Percentiles rank a stretch among this genome's conserved stretches.
phyloP scores from a whole-genome alignment of 64 coral and sea anemone genomes.

The Porites australiensis region DNA sequence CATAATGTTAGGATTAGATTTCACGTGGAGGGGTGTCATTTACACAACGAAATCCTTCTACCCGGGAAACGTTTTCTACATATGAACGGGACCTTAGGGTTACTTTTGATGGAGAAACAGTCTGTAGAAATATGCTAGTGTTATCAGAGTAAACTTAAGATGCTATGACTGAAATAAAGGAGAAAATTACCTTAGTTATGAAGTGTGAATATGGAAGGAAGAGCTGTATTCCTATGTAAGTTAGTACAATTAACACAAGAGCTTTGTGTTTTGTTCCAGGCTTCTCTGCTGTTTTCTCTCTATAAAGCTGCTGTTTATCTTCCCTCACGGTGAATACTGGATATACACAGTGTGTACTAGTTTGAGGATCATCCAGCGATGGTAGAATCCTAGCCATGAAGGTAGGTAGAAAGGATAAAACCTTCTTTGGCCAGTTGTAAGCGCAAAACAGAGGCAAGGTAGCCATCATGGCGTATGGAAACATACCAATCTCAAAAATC shows the following conservation, averaged over 20 bases:
- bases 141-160: too few relatives aligned
- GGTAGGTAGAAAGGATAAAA: constrained; percentile 60
- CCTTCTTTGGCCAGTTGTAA: constrained; percentile 86
- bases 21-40: too few relatives aligned
- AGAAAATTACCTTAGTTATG: constrained; percentile 83
- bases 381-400: constrained; percentile 69
- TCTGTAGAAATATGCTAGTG: too few relatives aligned
- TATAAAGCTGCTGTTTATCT: background rate
- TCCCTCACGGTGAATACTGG: background rate
- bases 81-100: too few relatives aligned
- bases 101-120: too few relatives aligned
- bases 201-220: constrained; percentile 97
- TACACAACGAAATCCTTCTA: too few relatives aligned
- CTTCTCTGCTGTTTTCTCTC: background rate
- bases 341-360: constrained; percentile 69
- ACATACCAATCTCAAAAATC: constrained; percentile 99
- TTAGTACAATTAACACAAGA: constrained; percentile 50
- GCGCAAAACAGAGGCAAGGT: constrained; percentile 84
- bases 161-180: background rate
- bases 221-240: constrained; percentile 67
- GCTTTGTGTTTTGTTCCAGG: constrained; percentile 47
- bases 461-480: constrained; percentile 93
- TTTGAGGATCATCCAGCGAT: constrained; percentile 45
- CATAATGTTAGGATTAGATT: too few relatives aligned
- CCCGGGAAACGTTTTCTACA: too few relatives aligned